These are phyloP conservation scores for Diadumene lineata DNA, from an alignment of 92 coral and sea anemone genomes.

Conservation along the genomic window DNA sequence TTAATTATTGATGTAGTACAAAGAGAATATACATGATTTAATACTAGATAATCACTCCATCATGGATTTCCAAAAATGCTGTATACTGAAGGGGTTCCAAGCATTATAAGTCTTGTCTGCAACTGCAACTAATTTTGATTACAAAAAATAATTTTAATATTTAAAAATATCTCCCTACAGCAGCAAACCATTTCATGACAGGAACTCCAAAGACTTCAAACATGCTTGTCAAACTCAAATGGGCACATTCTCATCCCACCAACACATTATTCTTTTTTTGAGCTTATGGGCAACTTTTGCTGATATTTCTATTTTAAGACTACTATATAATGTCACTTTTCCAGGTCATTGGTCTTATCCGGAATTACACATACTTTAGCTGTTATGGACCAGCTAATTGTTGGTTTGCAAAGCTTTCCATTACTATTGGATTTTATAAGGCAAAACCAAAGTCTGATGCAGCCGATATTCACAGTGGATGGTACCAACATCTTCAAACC, in stretches of 20 bases:
- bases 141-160: no score
- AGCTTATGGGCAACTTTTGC: background rate
- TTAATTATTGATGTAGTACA: conserved; percentile 1
- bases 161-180: background rate
- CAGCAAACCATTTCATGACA: background rate
- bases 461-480: conserved; percentile 52
- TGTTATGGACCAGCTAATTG: conserved; percentile 58
- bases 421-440: conserved; percentile 44
- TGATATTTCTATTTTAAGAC: background rate
- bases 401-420: conserved; percentile 45
- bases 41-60: background rate
- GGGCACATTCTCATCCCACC: background rate
- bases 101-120: background rate
- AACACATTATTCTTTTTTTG: no score
- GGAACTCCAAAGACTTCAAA: background rate
- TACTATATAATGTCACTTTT: background rate
- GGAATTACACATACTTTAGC: conserved; percentile 55
- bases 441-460: conserved; percentile 33
- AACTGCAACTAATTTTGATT: background rate
- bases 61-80: background rate
- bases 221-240: background rate
- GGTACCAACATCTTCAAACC: conserved; percentile 48
- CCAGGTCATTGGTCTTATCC: conserved; percentile 63
- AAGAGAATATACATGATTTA: conserved; percentile 19
- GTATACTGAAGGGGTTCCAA: background rate